Conservation (phyloP, 2,797 vertebrate species). For the Paramormyrops hopkinsi region DNA sequence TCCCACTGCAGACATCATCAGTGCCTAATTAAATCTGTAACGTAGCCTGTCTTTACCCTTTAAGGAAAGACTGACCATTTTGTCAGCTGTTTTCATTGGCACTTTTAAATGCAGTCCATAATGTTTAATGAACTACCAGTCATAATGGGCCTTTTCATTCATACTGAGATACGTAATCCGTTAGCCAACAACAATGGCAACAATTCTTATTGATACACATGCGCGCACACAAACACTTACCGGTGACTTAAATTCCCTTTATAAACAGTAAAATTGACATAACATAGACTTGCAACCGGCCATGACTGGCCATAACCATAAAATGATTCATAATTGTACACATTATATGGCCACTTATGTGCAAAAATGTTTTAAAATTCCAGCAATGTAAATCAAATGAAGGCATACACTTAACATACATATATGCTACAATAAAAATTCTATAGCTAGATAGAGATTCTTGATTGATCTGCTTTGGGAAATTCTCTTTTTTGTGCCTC, state of each 20-base stretch:
- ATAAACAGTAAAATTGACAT: background rate
- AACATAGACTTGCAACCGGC: background rate
- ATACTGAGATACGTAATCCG: background rate
- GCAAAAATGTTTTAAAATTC: background rate
- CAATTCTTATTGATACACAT: background rate
- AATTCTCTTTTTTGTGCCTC: no score
- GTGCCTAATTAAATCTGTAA: background rate
- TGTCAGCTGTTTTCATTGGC: conserved; percentile 14
- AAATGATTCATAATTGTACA: background rate
- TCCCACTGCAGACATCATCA: background rate
- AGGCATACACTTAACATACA: background rate
- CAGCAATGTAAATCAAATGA: background rate
- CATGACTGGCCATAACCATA: background rate
- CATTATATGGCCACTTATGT: background rate
- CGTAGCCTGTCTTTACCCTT: background rate
- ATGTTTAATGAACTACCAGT: conserved; percentile 17
- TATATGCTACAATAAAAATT: background rate
- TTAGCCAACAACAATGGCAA: background rate
- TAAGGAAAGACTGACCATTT: background rate
- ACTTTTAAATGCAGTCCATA: background rate
- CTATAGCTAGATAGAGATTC: background rate
- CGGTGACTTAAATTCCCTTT: background rate
- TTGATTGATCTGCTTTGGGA: background rate
- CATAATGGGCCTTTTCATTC: background rate
- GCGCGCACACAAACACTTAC: background rate